These are phyloP conservation scores for Carapus acus DNA, from an alignment of 2,797 vertebrate genomes.

Conservation along the genomic window DNA sequence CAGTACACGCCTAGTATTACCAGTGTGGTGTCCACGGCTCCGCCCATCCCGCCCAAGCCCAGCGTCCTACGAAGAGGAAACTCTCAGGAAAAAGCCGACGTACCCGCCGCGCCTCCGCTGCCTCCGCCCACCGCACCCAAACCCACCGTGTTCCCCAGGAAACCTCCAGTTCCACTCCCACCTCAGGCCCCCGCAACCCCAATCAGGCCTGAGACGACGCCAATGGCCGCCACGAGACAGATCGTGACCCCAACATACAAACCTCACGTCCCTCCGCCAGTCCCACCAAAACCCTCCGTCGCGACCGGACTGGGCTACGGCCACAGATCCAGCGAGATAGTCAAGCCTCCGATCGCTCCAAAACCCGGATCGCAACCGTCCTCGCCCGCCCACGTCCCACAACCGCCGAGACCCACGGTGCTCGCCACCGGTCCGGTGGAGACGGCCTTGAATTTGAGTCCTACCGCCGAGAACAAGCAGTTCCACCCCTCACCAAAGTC, in stretches of 20 bases:
- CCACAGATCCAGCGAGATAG: slow-evolving; percentile 76
- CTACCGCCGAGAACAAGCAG: slow-evolving; percentile 78
- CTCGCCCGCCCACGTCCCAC: slow-evolving; percentile 63
- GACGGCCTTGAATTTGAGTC: slow-evolving; percentile 85
- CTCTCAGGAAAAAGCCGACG: slow-evolving; percentile 82
- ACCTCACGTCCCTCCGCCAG: slow-evolving; percentile 83
- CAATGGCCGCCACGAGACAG: slow-evolving; percentile 60
- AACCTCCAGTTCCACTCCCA: slow-evolving; percentile 72
- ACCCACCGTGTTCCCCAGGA: slow-evolving; percentile 85
- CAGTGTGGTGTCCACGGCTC: slow-evolving; percentile 73
- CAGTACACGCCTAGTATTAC: slow-evolving; percentile 72
- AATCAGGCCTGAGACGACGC: slow-evolving; percentile 54
- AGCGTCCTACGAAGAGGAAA: slow-evolving; percentile 74
- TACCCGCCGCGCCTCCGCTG: slow-evolving; percentile 74
- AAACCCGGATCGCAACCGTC: slow-evolving; percentile 76
- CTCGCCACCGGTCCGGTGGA: slow-evolving; percentile 69
- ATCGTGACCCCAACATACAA: slow-evolving; percentile 70
- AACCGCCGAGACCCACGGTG: slow-evolving; percentile 73
- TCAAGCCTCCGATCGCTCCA: slow-evolving; percentile 89
- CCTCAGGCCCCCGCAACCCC: slow-evolving; percentile 62
- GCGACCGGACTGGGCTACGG: slow-evolving; percentile 82
- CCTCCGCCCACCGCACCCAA: slow-evolving; percentile 89
- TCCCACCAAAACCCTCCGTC: slow-evolving; percentile 92
- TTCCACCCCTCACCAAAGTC: slow-evolving; percentile 87
- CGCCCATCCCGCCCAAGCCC: slow-evolving; percentile 81